Percentiles rank a stretch among this genome's conserved stretches.
Conservation (phyloP, 2,797 vertebrate species). For the Anguilla pacifica region DNA sequence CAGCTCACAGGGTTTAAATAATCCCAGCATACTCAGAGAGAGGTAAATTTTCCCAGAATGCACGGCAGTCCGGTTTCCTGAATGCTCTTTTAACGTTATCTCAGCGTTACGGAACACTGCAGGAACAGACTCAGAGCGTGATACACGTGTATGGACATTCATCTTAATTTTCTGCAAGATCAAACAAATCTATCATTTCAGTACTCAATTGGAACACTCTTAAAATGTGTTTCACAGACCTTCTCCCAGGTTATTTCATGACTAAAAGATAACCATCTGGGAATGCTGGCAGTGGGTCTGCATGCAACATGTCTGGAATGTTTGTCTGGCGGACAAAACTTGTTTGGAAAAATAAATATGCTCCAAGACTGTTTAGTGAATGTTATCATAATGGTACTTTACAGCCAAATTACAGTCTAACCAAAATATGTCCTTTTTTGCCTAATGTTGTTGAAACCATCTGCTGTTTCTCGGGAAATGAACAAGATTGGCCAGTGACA, state of each 20-base stretch:
- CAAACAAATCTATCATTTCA: not conserved
- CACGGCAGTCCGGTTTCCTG: not conserved
- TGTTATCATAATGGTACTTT: too few species aligned
- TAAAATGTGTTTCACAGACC: not conserved
- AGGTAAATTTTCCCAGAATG: not conserved
- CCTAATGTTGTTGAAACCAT: too few species aligned
- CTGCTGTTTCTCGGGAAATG: too few species aligned
- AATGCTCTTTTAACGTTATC: not conserved
- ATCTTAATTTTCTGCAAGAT: not conserved
- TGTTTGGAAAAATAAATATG: too few species aligned
- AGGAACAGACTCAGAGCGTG: not conserved
- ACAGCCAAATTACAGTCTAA: too few species aligned
- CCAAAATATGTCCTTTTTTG: too few species aligned
- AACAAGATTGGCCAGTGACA: too few species aligned
- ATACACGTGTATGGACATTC: not conserved
- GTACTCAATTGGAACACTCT: not conserved
- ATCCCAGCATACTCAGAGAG: not conserved
- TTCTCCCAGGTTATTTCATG: not conserved
- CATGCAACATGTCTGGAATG: not conserved
- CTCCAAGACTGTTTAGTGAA: too few species aligned
- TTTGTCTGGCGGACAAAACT: too few species aligned
- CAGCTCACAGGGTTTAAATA: not conserved
- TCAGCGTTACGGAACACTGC: not conserved
- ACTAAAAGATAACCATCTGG: too few species aligned
- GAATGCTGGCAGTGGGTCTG: not conserved